Base-by-base conservation (phyloP, 2,888 invertebrate species). In the Camptogramma bilineatum region DNA sequence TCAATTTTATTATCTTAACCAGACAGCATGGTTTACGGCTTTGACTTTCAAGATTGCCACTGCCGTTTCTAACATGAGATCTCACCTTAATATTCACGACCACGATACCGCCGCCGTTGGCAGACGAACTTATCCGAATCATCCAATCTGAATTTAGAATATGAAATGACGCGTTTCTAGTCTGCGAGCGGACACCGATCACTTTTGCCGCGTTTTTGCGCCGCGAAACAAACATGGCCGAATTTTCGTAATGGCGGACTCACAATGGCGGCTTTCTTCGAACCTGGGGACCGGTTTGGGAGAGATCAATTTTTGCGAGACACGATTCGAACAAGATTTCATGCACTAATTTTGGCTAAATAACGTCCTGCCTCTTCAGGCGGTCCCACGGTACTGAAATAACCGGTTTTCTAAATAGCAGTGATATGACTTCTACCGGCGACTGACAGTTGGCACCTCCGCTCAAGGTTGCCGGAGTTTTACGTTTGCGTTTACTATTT, bases 221-320 rank as follows among this genome's bases (percentile, higher is more conserved):
- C 73, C 73, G 75, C 76, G 81, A 81, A 83, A 84, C 85, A 83
- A 89, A 89, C 82, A 90, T 90, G 90, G 90, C 88, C 88, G 90
- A 91, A 90, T 86, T 87, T 85, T 82, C 80, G 82, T 85, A 81
- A 88, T 88, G 88, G 88, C 86, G 81, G 86, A 81, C 76, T 73
- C 74, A 75, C 80, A 80, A 84, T 83, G 85, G 85, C 82, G 85
- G 83, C 81, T 83, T 84, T 84, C 84, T 80, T 79, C 81, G 83
- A 81, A 80, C 73, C 62, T 66, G 59, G 70, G 68, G 82, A 87
- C 90, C 87, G 88, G 90, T 89, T 87, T 83, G 72, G 77, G 76
- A 74, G 77, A 74, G 78, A 70, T 74, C 71, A 77, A 75, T 82
- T 84, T 87, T 86, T 76, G 85, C 86, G 83, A 86, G 77, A 21